Percentiles rank a stretch among this genome's conserved stretches.
These are phyloP conservation scores for Aeoliscus strigatus DNA, from an alignment of 2,797 vertebrate species.

Conservation along the genomic window DNA sequence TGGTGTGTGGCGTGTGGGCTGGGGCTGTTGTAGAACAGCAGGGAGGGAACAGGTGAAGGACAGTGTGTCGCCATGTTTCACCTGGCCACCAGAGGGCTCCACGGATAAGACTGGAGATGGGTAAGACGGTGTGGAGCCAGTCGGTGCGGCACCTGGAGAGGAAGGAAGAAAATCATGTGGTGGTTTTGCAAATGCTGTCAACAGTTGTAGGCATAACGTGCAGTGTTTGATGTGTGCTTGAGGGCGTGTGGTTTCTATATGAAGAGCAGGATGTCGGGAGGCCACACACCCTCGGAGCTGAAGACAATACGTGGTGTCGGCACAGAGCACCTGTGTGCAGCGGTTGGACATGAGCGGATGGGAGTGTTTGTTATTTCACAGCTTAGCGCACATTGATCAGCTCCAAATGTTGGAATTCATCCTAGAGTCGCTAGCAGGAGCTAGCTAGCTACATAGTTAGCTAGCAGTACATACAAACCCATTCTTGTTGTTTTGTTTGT, in stretches of 20 bases:
- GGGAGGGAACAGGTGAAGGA: constrained; percentile 60
- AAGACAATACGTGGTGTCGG: constrained; percentile 53
- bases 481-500: no score
- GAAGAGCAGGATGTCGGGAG: constrained; percentile 62
- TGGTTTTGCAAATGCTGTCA: neutral
- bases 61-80: constrained; percentile 49
- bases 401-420: no score
- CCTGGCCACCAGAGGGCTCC: constrained; percentile 41
- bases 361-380: constrained; percentile 57
- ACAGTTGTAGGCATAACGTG: constrained; percentile 18
- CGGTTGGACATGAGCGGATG: constrained; percentile 44
- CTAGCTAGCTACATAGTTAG: no score
- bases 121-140: constrained; percentile 9
- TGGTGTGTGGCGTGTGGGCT: constrained; percentile 10
- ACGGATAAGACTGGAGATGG: constrained; percentile 59
- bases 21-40: neutral
- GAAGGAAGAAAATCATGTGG: neutral
- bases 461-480: no score
- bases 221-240: constrained; percentile 36
- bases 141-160: constrained; percentile 10
- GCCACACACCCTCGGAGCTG: constrained; percentile 48
- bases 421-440: no score
- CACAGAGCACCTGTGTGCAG: constrained; percentile 46
- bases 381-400: constrained; percentile 6
- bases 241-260: constrained; percentile 53